phyloP scores from a whole-genome alignment of 35 echinoderm and acorn worm species.

The Ophiothrix spiculata region DNA sequence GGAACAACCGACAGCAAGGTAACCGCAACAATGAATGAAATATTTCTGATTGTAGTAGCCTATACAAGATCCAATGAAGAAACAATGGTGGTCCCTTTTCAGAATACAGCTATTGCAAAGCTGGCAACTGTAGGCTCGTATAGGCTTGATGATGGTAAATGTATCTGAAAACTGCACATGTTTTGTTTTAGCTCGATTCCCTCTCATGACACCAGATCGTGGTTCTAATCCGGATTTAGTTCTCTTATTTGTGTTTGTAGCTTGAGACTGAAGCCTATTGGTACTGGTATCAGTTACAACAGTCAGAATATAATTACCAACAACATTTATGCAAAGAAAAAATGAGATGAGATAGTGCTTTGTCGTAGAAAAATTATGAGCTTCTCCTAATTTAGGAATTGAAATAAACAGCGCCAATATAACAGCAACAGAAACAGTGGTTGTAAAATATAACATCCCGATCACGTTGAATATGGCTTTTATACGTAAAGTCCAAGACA shows the following conservation, averaged over 20 bases:
- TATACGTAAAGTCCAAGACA: background rate
- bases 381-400: constrained; percentile 25
- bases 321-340: constrained; percentile 18
- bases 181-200: background rate
- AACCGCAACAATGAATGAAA: constrained; percentile 45
- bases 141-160: background rate
- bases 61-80: constrained; percentile 48
- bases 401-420: constrained; percentile 13
- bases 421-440: background rate
- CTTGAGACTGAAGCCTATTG: constrained; percentile 5
- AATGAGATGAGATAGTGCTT: constrained; percentile 19
- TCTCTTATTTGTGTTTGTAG: background rate
- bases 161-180: background rate
- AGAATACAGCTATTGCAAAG: constrained; percentile 41
- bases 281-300: constrained; percentile 7
- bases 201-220: background rate
- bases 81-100: constrained; percentile 65
- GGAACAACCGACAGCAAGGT: constrained; percentile 18
- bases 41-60: constrained; percentile 77
- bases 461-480: background rate
- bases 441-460: background rate
- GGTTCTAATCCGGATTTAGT: background rate
- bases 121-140: constrained; percentile 31
- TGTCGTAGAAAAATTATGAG: background rate
- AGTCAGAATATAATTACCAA: constrained; percentile 54